Evolutionary conservation across 2,797 vertebrate species (phyloP).

Genomic region (Bradypodion ventrale): DNA sequence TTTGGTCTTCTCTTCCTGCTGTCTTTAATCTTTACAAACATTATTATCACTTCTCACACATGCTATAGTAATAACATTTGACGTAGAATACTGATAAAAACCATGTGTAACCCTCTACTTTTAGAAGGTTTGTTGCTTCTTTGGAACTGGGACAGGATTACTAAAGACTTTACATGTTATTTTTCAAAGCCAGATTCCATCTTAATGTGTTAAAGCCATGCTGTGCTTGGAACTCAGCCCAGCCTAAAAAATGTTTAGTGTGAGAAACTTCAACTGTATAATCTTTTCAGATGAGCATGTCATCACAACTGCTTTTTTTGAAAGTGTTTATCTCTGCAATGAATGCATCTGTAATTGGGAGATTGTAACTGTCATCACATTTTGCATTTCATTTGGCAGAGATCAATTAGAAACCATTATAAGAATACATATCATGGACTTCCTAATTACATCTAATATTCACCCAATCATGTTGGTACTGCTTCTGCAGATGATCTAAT

Average conservation of each 20-base stretch:
- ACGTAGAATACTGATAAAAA: neutral
- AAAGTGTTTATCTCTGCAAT: conserved; percentile 41
- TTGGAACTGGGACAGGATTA: too few relatives aligned
- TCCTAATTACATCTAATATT: conserved; percentile 47
- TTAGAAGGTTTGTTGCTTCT: neutral
- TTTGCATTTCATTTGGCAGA: conserved; percentile 43
- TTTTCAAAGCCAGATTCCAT: conserved; percentile 7
- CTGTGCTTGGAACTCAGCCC: conserved; percentile 20
- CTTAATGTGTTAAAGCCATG: conserved; percentile 21
- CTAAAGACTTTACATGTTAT: neutral
- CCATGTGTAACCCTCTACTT: neutral
- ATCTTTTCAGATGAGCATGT: conserved; percentile 42
- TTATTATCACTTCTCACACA: too few relatives aligned
- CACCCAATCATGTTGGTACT: conserved; percentile 33
- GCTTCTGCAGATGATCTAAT: conserved; percentile 29
- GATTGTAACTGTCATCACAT: conserved; percentile 32
- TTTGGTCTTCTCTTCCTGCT: too few relatives aligned
- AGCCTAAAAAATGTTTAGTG: conserved; percentile 45
- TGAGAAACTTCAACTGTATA: conserved; percentile 25
- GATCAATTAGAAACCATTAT: conserved; percentile 41
- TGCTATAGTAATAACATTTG: neutral
- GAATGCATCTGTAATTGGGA: conserved; percentile 53
- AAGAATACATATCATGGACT: conserved; percentile 30
- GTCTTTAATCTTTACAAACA: too few relatives aligned
- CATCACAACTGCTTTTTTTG: conserved; percentile 25